Conservation (phyloP, 2,797 vertebrate genomes). For the Siniperca undulata region DNA sequence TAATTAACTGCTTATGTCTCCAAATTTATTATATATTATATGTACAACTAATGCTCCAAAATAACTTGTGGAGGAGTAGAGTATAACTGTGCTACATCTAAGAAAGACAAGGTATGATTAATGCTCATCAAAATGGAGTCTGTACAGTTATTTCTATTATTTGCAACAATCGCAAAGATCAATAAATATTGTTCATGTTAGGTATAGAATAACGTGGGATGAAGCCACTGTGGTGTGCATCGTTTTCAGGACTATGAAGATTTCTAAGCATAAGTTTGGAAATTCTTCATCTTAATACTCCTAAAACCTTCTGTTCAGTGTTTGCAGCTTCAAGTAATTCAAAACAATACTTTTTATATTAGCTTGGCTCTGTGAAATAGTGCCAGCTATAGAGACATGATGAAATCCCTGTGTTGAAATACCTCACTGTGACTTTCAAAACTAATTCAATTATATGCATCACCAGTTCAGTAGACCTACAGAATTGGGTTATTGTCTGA, state of each 20-base stretch:
- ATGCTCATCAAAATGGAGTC: constrained; percentile 14
- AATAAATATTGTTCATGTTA: constrained; percentile 19
- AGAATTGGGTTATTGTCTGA: constrained; percentile 81
- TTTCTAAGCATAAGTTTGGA: constrained; percentile 40
- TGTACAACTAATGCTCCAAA: constrained; percentile 17
- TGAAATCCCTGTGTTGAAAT: constrained; percentile 77
- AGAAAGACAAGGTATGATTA: constrained; percentile 28
- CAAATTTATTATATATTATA: constrained; percentile 29
- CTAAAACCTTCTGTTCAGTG: constrained; percentile 45
- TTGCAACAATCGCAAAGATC: not conserved
- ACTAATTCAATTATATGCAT: constrained; percentile 84
- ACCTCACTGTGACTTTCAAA: constrained; percentile 75
- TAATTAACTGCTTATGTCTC: constrained; percentile 36
- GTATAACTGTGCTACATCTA: constrained; percentile 22
- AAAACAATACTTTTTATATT: constrained; percentile 70
- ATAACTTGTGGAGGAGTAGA: constrained; percentile 24
- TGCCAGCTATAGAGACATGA: constrained; percentile 60
- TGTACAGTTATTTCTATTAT: constrained; percentile 15
- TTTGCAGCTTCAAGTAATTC: constrained; percentile 58
- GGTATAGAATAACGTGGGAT: constrained; percentile 16
- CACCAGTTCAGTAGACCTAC: constrained; percentile 77
- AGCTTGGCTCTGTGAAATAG: constrained; percentile 58
- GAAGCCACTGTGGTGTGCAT: constrained; percentile 1
- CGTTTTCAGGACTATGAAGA: constrained; percentile 25
- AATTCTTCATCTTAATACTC: constrained; percentile 31